Base-by-base conservation (phyloP, 53 echinoderm and acorn worm species). In the Actinopyga echinites region DNA sequence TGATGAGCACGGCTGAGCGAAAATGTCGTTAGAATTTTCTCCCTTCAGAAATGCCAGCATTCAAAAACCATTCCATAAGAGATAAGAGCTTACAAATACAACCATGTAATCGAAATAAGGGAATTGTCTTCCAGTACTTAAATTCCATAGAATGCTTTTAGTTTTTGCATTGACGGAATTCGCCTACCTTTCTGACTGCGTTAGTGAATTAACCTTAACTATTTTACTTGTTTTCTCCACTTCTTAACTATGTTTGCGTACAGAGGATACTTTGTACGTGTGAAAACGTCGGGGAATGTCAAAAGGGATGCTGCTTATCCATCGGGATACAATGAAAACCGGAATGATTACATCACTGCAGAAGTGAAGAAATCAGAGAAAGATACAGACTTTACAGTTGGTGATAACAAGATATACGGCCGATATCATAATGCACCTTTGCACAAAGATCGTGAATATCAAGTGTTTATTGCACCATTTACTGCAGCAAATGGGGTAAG, bases 341-440 rank as follows among this genome's bases (percentile, higher is more conserved):
- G 28, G 3, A 22, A 58, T 8, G 59, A 57, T 19, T 81, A 81
- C 62, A 61, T 81, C 2, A 24, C 59, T 36, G 81, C 59, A 21
- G 59, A 81, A 60, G 24, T 81, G 21, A 6, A 24, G 13, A 81
- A 61, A 37, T 57, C 57, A 33, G 37, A 62, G 10, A 15, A 19
- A 8, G 58, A 67, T 3, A 69, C 20, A 23, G 56, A 19, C 1
- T 82, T 93, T 37, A 82, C 77, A 2, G 69, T 93, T 30, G 93
- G 93, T 20, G 93, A 93, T 63, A 75, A 82, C 25, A 34, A 82
- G 62, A 87, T 58, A 3, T 90, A 87, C 36, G 87, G 88, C 8
- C 69, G 37, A 17, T 87, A 90, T 28, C 54, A 79, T 33, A 93
- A 93, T 60, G 82, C 87, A 45, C 93, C 93, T 5, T 64, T 93